Evolutionary conservation across 2,113 vertebrate species (phyloP).

Genomic region (Mesembrinibis cayennensis): DNA sequence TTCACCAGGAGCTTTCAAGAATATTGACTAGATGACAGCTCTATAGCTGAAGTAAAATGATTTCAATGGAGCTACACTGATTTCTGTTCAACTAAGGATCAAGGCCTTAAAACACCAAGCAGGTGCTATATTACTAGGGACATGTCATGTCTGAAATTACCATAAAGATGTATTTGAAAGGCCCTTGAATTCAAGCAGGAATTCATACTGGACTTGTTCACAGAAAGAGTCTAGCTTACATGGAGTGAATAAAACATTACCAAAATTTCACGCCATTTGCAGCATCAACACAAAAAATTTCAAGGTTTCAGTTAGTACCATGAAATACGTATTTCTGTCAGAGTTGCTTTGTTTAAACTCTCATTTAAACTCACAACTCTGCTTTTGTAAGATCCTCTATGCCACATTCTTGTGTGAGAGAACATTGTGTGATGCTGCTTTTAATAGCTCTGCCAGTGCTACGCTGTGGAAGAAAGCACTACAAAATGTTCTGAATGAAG

Average conservation of each 20-base stretch:
- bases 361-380: not conserved
- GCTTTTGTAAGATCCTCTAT: not conserved
- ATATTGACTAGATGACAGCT: not conserved
- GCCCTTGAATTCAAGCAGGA: not conserved
- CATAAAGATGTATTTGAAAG: not conserved
- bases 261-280: not conserved
- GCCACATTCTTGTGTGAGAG: not conserved
- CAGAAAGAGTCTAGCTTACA: not conserved
- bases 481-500: slow-evolving; percentile 21
- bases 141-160: not conserved
- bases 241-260: not conserved
- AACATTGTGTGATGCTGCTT: not conserved
- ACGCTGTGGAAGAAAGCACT: not conserved
- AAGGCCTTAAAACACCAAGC: not conserved
- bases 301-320: not conserved
- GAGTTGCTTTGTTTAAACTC: not conserved
- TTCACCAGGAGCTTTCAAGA: not conserved
- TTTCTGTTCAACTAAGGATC: not conserved
- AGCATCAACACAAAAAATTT: not conserved
- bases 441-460: not conserved
- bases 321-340: not conserved
- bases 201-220: not conserved
- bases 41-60: not conserved
- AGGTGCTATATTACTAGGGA: not conserved
- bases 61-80: not conserved